Base-by-base conservation (phyloP, 2,113 vertebrate species). In the Dipodomys spectabilis region DNA sequence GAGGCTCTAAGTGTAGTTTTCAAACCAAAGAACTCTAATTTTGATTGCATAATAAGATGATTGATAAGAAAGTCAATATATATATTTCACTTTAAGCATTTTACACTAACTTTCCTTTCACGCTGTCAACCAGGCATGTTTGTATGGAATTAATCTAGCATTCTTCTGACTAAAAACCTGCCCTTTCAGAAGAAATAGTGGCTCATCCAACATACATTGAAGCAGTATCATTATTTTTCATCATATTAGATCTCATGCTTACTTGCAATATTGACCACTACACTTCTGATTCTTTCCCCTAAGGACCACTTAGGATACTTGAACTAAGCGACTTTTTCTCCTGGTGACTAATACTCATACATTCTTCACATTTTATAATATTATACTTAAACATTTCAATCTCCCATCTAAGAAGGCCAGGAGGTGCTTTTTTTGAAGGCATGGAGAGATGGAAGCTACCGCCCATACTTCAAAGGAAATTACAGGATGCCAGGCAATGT, bases 1-100 rank as follows among this genome's bases (percentile, higher is more conserved):
- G 97, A 98, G 97, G 97, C 96, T 97, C 96, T 96, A 96, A 90
- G 69, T 97, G 86, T 95, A 96, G 92, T 93, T 94, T 95, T 82
- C 82, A 97, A 96, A 73, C 30, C 86, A 91, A 98, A 97, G 86
- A 44, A 92, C 89, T 94, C 87, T 95, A 93, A 78, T 96, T 92
- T 91, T 81, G 82, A 95, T 94, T 87, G 95, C 96, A 97, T 95
- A 64, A 64, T 64, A 64, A 96, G 95, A 97, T 88, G 96, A 96
- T 39, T 93, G 78, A 86, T 91, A 94, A 74, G 71, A 94, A 97
- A 93, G 72, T 45, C 44, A 86, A 35, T 71, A 89, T 93, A 94
- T 71, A 62, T 81, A 94, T 95, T 95, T 94, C 72, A 82, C 71
- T 83, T 93, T 74, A 92, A 53, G 49, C 49, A 39, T 39, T 39